Evolutionary conservation across 2,888 invertebrate species (phyloP), one percentile per base, ranked within the genome.

Genomic region (Eristalinus sepulchralis): DNA sequence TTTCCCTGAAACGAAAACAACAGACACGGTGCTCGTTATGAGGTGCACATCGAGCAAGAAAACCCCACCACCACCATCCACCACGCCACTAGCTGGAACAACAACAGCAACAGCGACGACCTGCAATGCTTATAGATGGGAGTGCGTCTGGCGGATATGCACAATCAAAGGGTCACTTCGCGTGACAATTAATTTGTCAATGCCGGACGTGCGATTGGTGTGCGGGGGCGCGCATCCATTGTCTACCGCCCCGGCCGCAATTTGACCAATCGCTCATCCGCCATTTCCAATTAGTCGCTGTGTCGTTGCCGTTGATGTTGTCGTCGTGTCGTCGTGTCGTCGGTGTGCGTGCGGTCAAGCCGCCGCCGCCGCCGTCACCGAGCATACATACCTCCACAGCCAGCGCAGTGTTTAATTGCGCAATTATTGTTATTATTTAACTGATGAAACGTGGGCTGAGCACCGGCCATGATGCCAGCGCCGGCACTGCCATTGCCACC

Each of bases 381-480:
- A 10, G 17, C 5, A 34, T 39, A 84, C 87, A 81, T 89, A 91
- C 97, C 96, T 89, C 97, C 96, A 93, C 98, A 98, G 88, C 97
- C 97, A 89, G 96, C 97, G 93, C 98, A 97, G 92, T 95, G 95
- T 92, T 96, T 96, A 90, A 95, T 94, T 88, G 92, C 92, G 88
- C 89, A 88, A 89, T 88, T 89, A 88, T 88, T 88, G 81, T 89
- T 89, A 86, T 89, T 89, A 85, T 89, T 89, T 76, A 90, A 84
- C 82, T 90, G 90, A 85, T 90, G 90, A 76, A 89, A 89, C 83
- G 83, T 81, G 36, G 88, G 83, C 66, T 88, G 89, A 22, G 82
- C 77, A 60, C 59, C 47, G 17, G 47, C 47, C 47, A 47, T 47
- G 47, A 47, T 78, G 53, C 77, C 72, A 55, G 47, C 64, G 55